phyloP scores from a whole-genome alignment of 2,113 vertebrate species.

The Anarhynchus alexandrinus region DNA sequence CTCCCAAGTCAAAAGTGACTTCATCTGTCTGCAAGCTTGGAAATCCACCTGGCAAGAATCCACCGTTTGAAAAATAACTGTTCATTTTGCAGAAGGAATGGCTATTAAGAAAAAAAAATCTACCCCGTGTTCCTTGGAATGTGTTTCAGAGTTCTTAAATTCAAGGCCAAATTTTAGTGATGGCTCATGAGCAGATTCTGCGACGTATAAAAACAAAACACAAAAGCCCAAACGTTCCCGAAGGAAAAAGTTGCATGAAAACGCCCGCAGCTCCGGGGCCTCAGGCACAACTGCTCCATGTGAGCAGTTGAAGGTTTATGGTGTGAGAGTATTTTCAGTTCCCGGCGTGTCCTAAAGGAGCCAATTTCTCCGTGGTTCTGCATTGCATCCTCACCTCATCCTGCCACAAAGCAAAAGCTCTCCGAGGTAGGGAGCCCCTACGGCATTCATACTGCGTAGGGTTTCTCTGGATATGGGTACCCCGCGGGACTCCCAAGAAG shows the following conservation, averaged over 20 bases:
- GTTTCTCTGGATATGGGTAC: neutral
- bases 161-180: neutral
- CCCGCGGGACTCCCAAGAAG: accelerated
- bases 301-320: neutral
- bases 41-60: neutral
- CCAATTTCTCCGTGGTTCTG: neutral
- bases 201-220: neutral
- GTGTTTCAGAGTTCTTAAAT: neutral
- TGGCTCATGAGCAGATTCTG: neutral
- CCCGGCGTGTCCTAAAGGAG: neutral
- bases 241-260: neutral
- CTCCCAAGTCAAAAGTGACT: neutral
- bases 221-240: neutral
- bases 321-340: neutral
- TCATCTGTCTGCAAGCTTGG: neutral
- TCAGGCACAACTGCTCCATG: neutral
- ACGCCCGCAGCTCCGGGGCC: neutral
- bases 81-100: neutral
- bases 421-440: neutral
- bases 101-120: neutral
- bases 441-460: neutral
- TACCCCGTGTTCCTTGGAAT: neutral
- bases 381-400: neutral
- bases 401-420: neutral
- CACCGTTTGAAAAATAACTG: neutral